These are phyloP conservation scores for Corvus hawaiiensis DNA, from an alignment of 2,113 vertebrate genomes.

Conservation along the genomic window DNA sequence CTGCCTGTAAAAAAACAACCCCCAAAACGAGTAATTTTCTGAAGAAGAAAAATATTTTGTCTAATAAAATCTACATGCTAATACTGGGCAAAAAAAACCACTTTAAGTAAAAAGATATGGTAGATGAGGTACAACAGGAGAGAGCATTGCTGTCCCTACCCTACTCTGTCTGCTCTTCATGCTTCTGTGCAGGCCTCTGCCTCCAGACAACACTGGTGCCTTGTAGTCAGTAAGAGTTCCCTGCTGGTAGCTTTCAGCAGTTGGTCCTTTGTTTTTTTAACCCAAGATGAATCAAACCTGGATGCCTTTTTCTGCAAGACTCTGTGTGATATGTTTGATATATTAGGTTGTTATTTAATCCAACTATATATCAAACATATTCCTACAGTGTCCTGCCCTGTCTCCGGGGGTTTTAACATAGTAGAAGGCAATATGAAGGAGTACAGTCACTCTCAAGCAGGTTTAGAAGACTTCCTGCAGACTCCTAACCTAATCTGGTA, in stretches of 20 bases:
- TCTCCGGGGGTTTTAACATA: conserved; percentile 84
- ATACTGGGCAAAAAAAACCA: background rate
- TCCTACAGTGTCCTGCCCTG: conserved; percentile 99
- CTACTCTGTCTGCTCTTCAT: background rate
- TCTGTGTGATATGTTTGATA: conserved; percentile 99
- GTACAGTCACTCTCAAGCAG: conserved; percentile 37
- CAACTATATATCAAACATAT: conserved; percentile 99
- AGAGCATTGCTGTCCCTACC: background rate
- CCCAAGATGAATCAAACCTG: conserved; percentile 86
- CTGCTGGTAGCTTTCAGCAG: conserved; percentile 62
- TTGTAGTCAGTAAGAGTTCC: background rate
- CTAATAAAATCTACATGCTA: background rate
- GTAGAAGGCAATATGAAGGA: conserved; percentile 61
- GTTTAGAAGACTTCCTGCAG: conserved; percentile 54
- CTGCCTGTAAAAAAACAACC: background rate
- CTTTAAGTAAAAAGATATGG: background rate
- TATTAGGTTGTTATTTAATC: conserved; percentile 99
- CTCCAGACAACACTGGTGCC: conserved; percentile 8
- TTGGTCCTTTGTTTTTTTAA: conserved; percentile 53
- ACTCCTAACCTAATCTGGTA: background rate
- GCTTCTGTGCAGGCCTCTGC: background rate
- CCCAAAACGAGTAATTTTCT: background rate
- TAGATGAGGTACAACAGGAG: background rate
- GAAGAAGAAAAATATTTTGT: background rate
- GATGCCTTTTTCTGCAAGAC: conserved; percentile 95